Conservation (phyloP, 1,140 invertebrate genomes). For the Neodiprion fabricii region DNA sequence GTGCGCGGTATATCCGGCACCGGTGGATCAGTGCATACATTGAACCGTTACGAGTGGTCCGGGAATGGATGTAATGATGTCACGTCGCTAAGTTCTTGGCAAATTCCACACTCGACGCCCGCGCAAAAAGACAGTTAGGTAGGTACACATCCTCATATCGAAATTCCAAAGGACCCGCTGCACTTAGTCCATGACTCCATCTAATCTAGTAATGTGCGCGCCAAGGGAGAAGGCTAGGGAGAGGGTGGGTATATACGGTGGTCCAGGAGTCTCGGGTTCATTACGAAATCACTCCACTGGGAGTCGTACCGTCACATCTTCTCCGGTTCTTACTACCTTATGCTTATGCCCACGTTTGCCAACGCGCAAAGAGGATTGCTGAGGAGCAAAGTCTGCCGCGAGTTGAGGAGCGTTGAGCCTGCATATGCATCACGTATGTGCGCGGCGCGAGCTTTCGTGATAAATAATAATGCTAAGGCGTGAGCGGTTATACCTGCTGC, state of each 20-base stretch:
- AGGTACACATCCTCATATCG: not conserved
- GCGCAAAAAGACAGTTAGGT: too few relatives aligned
- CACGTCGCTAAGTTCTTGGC: too few relatives aligned
- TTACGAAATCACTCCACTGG: conserved; percentile 51
- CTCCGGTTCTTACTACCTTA: conserved; percentile 38
- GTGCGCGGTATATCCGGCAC: too few relatives aligned
- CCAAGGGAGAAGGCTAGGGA: conserved; percentile 24
- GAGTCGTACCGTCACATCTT: conserved; percentile 46
- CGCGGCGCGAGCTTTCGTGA: not conserved
- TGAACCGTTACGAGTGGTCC: too few relatives aligned
- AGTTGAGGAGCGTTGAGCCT: not conserved
- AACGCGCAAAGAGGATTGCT: conserved; percentile 1
- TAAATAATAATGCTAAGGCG: not conserved
- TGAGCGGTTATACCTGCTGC: too few relatives aligned
- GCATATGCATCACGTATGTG: not conserved
- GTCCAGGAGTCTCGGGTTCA: conserved; percentile 44
- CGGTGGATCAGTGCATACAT: too few relatives aligned
- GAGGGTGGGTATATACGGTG: conserved; percentile 34
- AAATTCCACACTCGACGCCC: too few relatives aligned
- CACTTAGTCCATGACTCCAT: conserved; percentile 26
- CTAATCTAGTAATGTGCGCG: conserved; percentile 43
- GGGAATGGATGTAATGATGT: too few relatives aligned
- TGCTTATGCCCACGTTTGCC: conserved; percentile 15
- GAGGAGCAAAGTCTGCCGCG: not conserved
- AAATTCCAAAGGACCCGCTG: conserved; percentile 10